Evolutionary conservation across 2,113 vertebrate species (phyloP).

Genomic region (Takifugu flavidus): DNA sequence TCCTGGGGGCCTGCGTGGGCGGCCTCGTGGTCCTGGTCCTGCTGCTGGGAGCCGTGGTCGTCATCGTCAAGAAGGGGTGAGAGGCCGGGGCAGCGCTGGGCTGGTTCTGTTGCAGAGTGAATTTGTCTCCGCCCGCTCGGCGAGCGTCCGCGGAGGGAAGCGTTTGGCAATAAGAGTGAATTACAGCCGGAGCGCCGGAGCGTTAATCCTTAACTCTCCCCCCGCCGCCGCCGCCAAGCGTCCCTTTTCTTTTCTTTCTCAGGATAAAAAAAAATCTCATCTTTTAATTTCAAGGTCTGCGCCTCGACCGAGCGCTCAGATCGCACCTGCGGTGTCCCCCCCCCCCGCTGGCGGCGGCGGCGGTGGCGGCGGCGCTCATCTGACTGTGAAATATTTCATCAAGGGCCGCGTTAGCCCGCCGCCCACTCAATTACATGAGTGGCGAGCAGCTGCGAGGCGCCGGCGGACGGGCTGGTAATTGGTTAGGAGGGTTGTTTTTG

Average conservation of each 20-base stretch:
- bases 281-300: constrained; percentile 67
- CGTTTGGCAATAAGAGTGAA: constrained; percentile 55
- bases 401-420: constrained; percentile 69
- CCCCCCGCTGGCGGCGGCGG: constrained; percentile 40
- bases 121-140: constrained; percentile 49
- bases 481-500: constrained; percentile 63
- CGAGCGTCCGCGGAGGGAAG: constrained; percentile 46
- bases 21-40: constrained; percentile 88
- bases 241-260: constrained; percentile 57
- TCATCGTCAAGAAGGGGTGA: constrained; percentile 91
- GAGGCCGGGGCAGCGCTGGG: no score
- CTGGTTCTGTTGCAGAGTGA: no score
- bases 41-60: constrained; percentile 87
- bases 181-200: constrained; percentile 48
- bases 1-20: constrained; percentile 89
- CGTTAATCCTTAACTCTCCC: constrained; percentile 55
- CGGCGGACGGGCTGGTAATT: constrained; percentile 63
- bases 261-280: constrained; percentile 31
- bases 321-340: constrained; percentile 60
- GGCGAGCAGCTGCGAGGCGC: constrained; percentile 63
- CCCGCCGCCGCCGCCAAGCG: constrained; percentile 32
- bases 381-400: constrained; percentile 70
- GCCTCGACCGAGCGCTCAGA: constrained; percentile 47
- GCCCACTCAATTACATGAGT: constrained; percentile 66
- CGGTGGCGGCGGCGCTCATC: constrained; percentile 51